These are phyloP conservation scores for Coreoperca whiteheadi DNA, from an alignment of 2,113 vertebrate genomes.

Conservation along the genomic window DNA sequence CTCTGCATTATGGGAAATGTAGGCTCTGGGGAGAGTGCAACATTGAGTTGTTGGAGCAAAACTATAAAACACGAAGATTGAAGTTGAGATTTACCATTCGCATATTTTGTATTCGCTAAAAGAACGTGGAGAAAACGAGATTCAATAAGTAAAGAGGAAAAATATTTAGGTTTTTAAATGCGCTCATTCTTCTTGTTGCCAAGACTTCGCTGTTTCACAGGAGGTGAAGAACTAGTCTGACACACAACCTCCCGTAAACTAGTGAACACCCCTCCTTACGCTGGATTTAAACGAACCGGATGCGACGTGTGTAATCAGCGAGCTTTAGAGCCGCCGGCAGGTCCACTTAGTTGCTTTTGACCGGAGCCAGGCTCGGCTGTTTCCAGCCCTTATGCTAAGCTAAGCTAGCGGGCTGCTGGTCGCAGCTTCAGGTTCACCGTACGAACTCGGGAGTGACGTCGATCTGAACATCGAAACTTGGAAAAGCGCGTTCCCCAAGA, in stretches of 20 bases:
- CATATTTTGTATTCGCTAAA: neutral
- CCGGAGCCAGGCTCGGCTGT: neutral
- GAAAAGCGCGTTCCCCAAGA: neutral
- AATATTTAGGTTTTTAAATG: too few species aligned
- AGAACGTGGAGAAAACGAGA: neutral
- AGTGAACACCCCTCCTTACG: neutral
- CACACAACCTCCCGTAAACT: too few species aligned
- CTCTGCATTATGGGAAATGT: slow-evolving; percentile 15
- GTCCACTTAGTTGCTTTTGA: too few species aligned
- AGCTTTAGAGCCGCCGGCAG: too few species aligned
- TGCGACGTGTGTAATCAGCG: too few species aligned
- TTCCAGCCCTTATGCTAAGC: slow-evolving; percentile 12
- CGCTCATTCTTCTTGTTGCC: too few species aligned
- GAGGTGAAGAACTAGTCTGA: neutral
- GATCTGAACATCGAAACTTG: neutral
- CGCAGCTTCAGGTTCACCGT: neutral
- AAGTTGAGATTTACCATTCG: neutral
- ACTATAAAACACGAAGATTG: neutral
- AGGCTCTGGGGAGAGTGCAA: neutral
- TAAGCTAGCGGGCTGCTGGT: neutral
- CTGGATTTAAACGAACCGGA: neutral
- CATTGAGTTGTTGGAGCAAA: neutral
- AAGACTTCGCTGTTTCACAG: neutral
- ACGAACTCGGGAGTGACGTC: neutral
- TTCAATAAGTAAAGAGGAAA: neutral